Evolutionary conservation across 2,113 vertebrate genomes (phyloP), one percentile per base, ranked within the genome.

Genomic region (Okapia johnstoni): DNA sequence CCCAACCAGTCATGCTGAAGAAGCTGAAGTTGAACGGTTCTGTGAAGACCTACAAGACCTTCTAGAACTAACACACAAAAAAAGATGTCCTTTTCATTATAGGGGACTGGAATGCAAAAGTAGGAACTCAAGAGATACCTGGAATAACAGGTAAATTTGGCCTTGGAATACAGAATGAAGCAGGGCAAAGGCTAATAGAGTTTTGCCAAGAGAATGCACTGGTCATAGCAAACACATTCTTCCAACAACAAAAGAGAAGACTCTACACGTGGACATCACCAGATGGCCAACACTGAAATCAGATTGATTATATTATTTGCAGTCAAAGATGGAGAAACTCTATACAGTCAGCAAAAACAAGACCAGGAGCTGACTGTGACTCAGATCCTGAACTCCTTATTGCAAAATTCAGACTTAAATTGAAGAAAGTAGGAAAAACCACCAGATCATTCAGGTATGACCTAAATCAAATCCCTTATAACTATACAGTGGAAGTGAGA

Each of bases 361-460:
- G 17, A 36, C n/a, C 1, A 0, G n/a, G n/a, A 70, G n/a, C 9
- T 36, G n/a, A 19, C n/a, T 36, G 17, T 70, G 63, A 5, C 63
- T 36, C n/a, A 36, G 17, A 36, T 70, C 63, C 21, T 70, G n/a
- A 70, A n/a, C 19, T 36, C 17, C 9, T 70, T 36, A 36, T 70
- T 70, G 17, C 63, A 0, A 70, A 70, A 70, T 36, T 70, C n/a
- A 70, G 63, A 70, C 63, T 70, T 19, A 70, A 36, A 70, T 36
- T 36, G 17, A 70, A 36, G n/a, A 36, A 70, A 70, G 17, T 5
- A 11, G n/a, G 63, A 17, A 70, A 36, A 70, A 36, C 17, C n/a
- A 70, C 63, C 36, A 70, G 63, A 36, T 33, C n/a, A 70, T 36
- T 36, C n/a, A 70, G 17, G 63, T 70, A 36, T 36, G 17, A 70